Percentiles rank a stretch among this genome's conserved stretches.
Conservation (phyloP, 2,113 vertebrate genomes). For the Mormyrus iriodes region DNA sequence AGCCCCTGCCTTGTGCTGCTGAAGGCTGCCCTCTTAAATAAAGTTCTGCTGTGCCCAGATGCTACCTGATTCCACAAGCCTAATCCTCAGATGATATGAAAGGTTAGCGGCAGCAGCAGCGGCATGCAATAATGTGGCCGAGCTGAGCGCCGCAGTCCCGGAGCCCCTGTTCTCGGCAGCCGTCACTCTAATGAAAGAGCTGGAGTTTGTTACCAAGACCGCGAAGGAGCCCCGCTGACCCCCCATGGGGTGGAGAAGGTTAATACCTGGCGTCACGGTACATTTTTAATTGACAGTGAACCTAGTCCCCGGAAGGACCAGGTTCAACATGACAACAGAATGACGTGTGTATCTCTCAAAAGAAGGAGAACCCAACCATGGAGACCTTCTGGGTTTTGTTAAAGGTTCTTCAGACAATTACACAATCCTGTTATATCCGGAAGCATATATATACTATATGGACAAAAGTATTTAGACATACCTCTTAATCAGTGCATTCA, state of each 20-base stretch:
- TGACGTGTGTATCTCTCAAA: neutral
- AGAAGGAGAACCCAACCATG: neutral
- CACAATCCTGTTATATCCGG: neutral
- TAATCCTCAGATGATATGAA: neutral
- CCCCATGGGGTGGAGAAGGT: neutral
- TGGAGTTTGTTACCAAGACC: neutral
- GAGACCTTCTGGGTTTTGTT: neutral
- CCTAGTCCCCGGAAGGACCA: neutral
- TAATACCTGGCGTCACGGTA: neutral
- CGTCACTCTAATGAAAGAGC: neutral
- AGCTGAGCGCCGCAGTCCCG: no score
- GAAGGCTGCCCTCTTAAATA: neutral
- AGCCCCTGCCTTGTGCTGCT: neutral
- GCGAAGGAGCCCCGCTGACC: neutral
- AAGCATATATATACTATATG: neutral
- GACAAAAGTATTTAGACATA: neutral
- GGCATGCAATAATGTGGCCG: neutral
- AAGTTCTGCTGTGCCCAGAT: neutral
- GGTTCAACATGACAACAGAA: neutral
- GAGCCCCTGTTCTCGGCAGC: neutral
- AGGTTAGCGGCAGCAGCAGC: neutral
- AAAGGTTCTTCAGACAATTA: neutral
- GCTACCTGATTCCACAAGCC: neutral
- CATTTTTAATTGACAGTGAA: conserved; percentile 9
- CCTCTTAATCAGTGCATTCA: neutral